Percentiles rank a stretch among this genome's conserved stretches.
Conservation (phyloP, 2,797 vertebrate species). For the Nannoperca australis region DNA sequence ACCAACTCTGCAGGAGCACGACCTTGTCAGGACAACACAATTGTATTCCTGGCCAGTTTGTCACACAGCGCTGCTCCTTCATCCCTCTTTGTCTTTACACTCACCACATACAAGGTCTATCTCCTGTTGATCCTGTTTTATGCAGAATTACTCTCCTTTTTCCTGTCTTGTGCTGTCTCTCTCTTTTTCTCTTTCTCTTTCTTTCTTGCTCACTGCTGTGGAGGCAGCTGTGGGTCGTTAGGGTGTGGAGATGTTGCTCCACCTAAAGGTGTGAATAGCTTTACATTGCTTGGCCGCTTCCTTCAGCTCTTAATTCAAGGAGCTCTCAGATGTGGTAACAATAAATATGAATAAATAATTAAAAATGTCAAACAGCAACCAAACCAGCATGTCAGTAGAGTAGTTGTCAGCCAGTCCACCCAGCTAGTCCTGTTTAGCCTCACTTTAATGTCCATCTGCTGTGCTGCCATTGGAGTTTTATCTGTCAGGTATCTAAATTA, state of each 20-base stretch:
- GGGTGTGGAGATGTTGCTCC: slow-evolving; percentile 19
- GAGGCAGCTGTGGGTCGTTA: slow-evolving; percentile 51
- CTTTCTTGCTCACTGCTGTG: slow-evolving; percentile 40
- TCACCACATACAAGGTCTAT: slow-evolving; percentile 3
- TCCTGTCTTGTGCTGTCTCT: slow-evolving; percentile 1
- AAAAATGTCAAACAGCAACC: slow-evolving; percentile 51
- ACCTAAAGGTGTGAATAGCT: slow-evolving; percentile 75
- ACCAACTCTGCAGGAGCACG: slow-evolving; percentile 38
- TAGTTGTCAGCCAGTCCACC: slow-evolving; percentile 33
- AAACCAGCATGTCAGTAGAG: slow-evolving; percentile 51
- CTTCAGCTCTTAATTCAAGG: slow-evolving; percentile 50
- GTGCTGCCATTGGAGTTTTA: slow-evolving; percentile 25
- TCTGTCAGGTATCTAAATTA: slow-evolving; percentile 23
- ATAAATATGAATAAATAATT: slow-evolving; percentile 1
- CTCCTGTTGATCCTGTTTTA: neutral
- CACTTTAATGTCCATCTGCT: slow-evolving; percentile 39
- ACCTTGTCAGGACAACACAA: slow-evolving; percentile 42
- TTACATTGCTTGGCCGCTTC: slow-evolving; percentile 74
- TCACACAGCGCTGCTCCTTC: slow-evolving; percentile 39
- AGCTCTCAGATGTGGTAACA: slow-evolving; percentile 44
- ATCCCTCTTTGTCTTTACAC: neutral
- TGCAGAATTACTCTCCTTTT: slow-evolving; percentile 24
- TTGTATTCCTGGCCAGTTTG: slow-evolving; percentile 20
- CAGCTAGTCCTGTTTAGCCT: slow-evolving; percentile 33
- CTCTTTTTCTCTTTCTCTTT: slow-evolving; percentile 18